Evolutionary conservation across 2,113 vertebrate genomes (phyloP).

Genomic region (Tiliqua scincoides): DNA sequence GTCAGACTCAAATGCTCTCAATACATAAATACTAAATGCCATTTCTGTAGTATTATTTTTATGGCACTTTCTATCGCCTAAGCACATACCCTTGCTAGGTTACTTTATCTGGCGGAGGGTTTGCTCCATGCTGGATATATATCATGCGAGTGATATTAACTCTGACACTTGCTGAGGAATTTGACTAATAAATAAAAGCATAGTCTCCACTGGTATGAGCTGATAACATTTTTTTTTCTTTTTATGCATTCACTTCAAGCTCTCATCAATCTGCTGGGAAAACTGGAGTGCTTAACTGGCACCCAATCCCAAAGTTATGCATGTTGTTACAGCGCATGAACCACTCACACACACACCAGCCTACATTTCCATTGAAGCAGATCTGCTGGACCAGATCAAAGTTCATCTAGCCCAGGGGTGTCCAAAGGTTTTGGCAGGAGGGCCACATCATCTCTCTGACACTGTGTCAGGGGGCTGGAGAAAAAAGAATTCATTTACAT

Average conservation of each 20-base stretch:
- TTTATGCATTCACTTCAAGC: background rate
- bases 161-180: conserved; percentile 28
- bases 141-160: conserved; percentile 13
- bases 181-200: conserved; percentile 28
- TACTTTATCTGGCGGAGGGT: conserved; percentile 3
- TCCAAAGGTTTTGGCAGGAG: too few species aligned
- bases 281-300: background rate
- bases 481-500: too few species aligned
- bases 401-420: background rate
- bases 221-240: background rate
- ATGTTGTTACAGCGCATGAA: too few species aligned
- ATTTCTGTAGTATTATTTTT: conserved; percentile 8
- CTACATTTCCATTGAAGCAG: background rate
- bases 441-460: too few species aligned
- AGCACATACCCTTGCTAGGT: conserved; percentile 7
- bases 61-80: conserved; percentile 2
- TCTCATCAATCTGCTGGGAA: background rate
- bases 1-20: background rate
- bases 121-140: conserved; percentile 7
- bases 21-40: conserved; percentile 24
- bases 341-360: background rate
- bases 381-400: background rate
- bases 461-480: too few species aligned
- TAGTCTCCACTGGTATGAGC: background rate
- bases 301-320: background rate